phyloP scores from a whole-genome alignment of 1,140 invertebrate genomes.

The Arctopsyche grandis region DNA sequence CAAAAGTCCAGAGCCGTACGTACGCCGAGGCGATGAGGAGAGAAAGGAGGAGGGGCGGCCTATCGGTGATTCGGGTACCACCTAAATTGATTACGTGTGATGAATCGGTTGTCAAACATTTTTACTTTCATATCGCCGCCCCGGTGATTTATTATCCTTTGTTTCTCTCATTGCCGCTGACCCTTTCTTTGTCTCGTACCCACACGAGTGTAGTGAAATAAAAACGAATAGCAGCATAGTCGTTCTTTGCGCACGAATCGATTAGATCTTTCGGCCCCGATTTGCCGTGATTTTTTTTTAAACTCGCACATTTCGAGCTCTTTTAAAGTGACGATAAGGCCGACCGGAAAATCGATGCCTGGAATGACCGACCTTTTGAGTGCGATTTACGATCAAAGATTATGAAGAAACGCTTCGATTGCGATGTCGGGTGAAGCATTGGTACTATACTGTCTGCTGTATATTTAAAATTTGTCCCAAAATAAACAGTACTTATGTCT shows the following conservation, averaged over 20 bases:
- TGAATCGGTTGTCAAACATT: conserved; percentile 49
- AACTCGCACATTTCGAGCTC: too few relatives aligned
- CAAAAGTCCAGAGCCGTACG: conserved; percentile 31
- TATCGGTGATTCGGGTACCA: conserved; percentile 49
- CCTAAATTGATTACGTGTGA: conserved; percentile 51
- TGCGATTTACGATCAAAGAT: too few relatives aligned
- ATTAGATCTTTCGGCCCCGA: background rate
- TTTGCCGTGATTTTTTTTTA: too few relatives aligned
- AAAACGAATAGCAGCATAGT: background rate
- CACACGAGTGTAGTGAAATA: background rate
- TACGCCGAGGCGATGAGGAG: background rate
- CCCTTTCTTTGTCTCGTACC: background rate
- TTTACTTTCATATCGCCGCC: conserved; percentile 41
- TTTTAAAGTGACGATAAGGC: too few relatives aligned
- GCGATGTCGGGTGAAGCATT: too few relatives aligned
- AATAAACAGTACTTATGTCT: too few relatives aligned
- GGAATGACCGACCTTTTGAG: too few relatives aligned
- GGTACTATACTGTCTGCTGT: too few relatives aligned
- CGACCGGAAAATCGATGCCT: too few relatives aligned
- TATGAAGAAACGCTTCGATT: too few relatives aligned
- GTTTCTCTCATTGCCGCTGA: conserved; percentile 28
- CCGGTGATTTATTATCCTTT: conserved; percentile 44
- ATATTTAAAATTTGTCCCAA: too few relatives aligned
- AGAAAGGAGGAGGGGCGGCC: background rate
- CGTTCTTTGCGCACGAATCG: background rate